Percentiles rank a stretch among this genome's conserved stretches.
phyloP scores from a whole-genome alignment of 2,113 vertebrate species.

The chimpanzee (Pan troglodytes) region NHGRI_mPanTro3-v2.1_pri NC_072409.2:27488501-27489000 shows the following conservation, averaged over 20 bases:
- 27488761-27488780: neutral
- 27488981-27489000: neutral
- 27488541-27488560: neutral
- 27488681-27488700: neutral
- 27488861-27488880: neutral
- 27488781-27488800: neutral
- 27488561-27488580: neutral
- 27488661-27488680: neutral
- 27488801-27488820: neutral
- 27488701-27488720: neutral
- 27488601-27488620: neutral
- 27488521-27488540: neutral
- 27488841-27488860: neutral
- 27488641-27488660: neutral
- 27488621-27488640: neutral
- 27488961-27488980: neutral
- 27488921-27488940: neutral
- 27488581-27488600: neutral
- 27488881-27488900: neutral
- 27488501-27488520: neutral
- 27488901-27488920: neutral
- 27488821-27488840: neutral
- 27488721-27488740: neutral
- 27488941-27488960: neutral
- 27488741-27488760: neutral